Conservation (phyloP, 2,113 vertebrate genomes). For the Corythoichthys intestinalis region DNA sequence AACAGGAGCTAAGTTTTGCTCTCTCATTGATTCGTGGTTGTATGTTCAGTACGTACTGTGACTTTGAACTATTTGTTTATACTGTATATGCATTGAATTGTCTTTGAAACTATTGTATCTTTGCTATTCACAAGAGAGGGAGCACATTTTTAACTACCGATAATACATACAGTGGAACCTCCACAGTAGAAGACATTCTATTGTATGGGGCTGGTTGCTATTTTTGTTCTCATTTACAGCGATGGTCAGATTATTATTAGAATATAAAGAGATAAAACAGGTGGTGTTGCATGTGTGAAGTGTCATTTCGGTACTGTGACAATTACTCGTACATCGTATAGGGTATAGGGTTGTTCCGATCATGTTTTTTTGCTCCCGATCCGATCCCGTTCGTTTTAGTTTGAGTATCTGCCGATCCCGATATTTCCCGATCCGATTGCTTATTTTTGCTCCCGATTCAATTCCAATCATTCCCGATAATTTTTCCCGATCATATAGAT, state of each 20-base stretch:
- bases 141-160: not conserved
- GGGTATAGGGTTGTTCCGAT: too few relatives aligned
- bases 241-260: not conserved
- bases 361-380: too few relatives aligned
- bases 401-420: too few relatives aligned
- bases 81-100: not conserved
- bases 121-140: not conserved
- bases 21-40: not conserved
- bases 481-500: too few relatives aligned
- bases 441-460: too few relatives aligned
- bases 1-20: not conserved
- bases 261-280: not conserved
- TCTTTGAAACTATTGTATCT: not conserved
- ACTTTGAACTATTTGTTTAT: not conserved
- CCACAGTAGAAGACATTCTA: not conserved
- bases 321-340: too few relatives aligned
- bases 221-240: not conserved
- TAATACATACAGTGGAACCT: not conserved
- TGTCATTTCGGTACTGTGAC: too few relatives aligned
- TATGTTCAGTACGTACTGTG: not conserved
- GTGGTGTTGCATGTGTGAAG: too few relatives aligned
- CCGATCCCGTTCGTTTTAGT: too few relatives aligned
- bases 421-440: too few relatives aligned
- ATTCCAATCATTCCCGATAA: too few relatives aligned
- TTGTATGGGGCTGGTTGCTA: not conserved